Evolutionary conservation across 2,113 vertebrate species (phyloP).

Genomic region (Tupaia tana): DNA sequence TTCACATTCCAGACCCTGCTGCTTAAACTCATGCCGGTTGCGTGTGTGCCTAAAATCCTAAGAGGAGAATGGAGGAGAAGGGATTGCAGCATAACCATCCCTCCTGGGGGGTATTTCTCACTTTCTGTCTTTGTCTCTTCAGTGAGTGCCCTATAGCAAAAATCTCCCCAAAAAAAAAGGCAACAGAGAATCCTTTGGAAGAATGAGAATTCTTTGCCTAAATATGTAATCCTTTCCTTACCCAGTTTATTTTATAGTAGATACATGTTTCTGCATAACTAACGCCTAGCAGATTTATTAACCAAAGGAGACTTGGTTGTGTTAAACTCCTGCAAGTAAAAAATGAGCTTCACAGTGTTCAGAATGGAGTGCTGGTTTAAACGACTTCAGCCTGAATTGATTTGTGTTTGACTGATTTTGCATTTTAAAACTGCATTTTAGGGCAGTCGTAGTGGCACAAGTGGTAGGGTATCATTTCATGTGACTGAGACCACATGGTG

Average conservation of each 20-base stretch:
- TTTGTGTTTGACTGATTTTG: neutral
- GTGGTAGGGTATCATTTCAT: too few relatives aligned
- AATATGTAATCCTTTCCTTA: neutral
- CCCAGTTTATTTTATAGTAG: neutral
- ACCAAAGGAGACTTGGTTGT: neutral
- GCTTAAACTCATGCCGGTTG: too few relatives aligned
- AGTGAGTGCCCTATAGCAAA: too few relatives aligned
- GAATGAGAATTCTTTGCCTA: neutral
- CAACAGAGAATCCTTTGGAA: neutral
- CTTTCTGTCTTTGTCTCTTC: too few relatives aligned
- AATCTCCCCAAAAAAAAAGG: too few relatives aligned
- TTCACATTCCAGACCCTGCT: too few relatives aligned
- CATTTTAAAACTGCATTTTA: constrained; percentile 32
- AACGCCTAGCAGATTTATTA: neutral
- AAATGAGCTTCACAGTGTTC: constrained; percentile 26
- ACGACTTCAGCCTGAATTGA: neutral
- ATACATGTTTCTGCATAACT: neutral
- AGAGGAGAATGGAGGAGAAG: too few relatives aligned
- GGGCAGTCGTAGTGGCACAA: too few relatives aligned
- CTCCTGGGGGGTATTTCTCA: too few relatives aligned
- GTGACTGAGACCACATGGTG: too few relatives aligned
- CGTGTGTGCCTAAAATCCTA: too few relatives aligned
- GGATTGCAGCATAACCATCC: too few relatives aligned
- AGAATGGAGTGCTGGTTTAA: neutral
- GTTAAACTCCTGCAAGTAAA: neutral